Conservation (phyloP, 1,140 invertebrate species). For the Heterodera schachtii region DNA sequence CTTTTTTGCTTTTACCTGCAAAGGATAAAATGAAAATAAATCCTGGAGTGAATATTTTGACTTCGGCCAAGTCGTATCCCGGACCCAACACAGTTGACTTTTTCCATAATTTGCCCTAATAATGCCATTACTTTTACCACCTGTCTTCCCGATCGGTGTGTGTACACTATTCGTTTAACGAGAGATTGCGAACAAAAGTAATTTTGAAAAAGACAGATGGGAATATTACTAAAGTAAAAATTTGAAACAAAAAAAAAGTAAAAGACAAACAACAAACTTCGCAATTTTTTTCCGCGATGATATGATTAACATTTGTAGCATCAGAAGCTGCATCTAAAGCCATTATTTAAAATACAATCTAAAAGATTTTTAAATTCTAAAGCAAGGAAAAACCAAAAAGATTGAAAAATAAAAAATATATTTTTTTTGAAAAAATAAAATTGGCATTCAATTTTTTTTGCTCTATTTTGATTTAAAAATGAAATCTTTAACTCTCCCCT, state of each 20-base stretch:
- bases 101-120: background rate
- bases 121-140: conserved; percentile 1
- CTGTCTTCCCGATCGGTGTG: conserved; percentile 29
- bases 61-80: no score
- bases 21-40: background rate
- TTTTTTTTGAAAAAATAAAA: no score
- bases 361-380: background rate
- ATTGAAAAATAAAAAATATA: no score
- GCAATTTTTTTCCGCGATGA: background rate
- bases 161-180: conserved; percentile 13
- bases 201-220: conserved; percentile 2
- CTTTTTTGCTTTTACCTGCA: conserved; percentile 20
- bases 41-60: no score
- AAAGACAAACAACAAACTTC: background rate
- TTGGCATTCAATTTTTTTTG: no score
- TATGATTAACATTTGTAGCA: background rate
- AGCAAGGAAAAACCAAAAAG: no score
- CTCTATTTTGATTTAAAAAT: no score
- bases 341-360: background rate
- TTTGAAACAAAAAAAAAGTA: background rate
- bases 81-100: background rate
- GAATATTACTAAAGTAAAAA: conserved; percentile 5
- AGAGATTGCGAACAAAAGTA: conserved; percentile 8
- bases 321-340: background rate
- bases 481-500: no score